Evolutionary conservation across 2,888 invertebrate species (phyloP).

Genomic region (Nebria salina): DNA sequence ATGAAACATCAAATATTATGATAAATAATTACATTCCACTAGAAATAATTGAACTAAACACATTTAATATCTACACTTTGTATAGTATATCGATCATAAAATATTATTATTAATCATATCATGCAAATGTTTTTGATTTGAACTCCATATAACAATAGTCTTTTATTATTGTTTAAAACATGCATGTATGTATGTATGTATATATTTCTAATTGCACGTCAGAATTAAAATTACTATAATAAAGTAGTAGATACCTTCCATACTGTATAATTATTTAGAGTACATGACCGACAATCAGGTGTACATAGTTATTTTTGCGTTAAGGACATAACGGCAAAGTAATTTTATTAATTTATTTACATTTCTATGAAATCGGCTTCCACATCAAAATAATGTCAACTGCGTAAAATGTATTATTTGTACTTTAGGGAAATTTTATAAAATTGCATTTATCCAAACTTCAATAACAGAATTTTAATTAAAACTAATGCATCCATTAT

Average conservation of each 20-base stretch:
- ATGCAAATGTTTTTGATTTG: neutral
- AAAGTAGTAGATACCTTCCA: neutral
- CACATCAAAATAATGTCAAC: neutral
- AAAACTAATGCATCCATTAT: neutral
- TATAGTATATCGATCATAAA: no score
- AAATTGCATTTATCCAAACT: neutral
- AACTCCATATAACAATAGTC: neutral
- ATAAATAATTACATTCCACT: no score
- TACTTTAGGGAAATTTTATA: neutral
- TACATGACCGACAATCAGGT: slow-evolving; percentile 8
- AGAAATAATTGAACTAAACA: no score
- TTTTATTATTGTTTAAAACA: neutral
- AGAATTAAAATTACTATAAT: neutral
- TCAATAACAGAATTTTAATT: neutral
- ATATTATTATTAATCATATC: neutral
- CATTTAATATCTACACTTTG: no score
- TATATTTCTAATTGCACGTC: slow-evolving; percentile 4
- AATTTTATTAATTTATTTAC: slow-evolving; percentile 29
- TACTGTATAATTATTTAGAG: slow-evolving; percentile 35
- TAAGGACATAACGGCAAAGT: slow-evolving; percentile 16
- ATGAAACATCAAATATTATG: neutral
- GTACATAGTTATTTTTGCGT: neutral
- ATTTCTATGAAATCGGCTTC: slow-evolving; percentile 20
- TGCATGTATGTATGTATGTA: neutral
- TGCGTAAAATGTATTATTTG: neutral